Base-by-base conservation (phyloP, 2,113 vertebrate species). In the Vombatus ursinus region DNA sequence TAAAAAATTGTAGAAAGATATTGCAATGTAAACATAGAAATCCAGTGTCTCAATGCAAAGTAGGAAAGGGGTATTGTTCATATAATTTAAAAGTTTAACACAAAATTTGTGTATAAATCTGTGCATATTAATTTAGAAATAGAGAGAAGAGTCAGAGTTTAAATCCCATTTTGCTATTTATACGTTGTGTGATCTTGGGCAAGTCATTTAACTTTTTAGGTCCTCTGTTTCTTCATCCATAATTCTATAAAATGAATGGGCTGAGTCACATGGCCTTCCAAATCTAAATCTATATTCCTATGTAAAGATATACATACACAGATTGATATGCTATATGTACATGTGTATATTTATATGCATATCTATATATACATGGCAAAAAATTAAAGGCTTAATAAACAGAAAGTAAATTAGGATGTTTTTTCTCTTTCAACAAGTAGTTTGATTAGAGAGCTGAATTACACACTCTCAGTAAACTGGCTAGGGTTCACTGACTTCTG, bases 1-100 rank as follows among this genome's bases (percentile, higher is more conserved):
- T 92, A 90, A 93, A 0, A 49, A 77, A 61, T 49, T 95, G 51
- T 90, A 93, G 28, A 51, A 3, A 92, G 16, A 23, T 94, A 52
- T 92, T 7, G 90, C 96, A 94, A 90, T 57, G n/a, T 96, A 4
- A 77, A 93, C 0, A 0, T 47, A 96, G 44, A 93, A 94, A 89
- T n/a, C 51, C 4, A 68, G 50, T 89, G 12, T 93, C 1, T 90
- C 57, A 11, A 54, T 92, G 28, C 2, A 19, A 90, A 92, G 94
- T 90, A 92, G 26, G 1, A 52, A 96, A 90, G 0, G 2, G 44
- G 11, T 52, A 0, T n/a, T 93, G 57, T 19, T 90, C 84, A 54
- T 89, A 19, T 50, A 6, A 94, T 61, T 61, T 61, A 61, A 31
- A 28, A 61, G 28, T 31, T 61, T 31, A 61, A 31, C 14, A 61